Conservation (phyloP, 1,140 invertebrate genomes). For the Atta colombica region DNA sequence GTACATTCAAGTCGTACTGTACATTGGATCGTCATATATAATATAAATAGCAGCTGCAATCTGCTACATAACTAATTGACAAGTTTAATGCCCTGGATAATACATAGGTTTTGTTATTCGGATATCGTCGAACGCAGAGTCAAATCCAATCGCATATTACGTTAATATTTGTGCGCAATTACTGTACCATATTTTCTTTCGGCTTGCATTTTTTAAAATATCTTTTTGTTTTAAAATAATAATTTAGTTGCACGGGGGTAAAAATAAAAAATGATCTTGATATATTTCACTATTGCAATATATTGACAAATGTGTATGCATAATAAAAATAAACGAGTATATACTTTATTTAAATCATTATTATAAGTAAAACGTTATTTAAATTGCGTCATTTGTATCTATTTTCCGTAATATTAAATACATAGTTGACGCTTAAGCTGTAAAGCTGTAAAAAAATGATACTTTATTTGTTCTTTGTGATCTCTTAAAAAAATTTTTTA, state of each 20-base stretch:
- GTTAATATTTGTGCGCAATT: not conserved
- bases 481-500: too few relatives aligned
- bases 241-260: not conserved
- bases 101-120: slow-evolving; percentile 21
- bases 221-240: not conserved
- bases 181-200: not conserved
- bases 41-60: slow-evolving; percentile 18
- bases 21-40: not conserved
- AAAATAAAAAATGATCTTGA: not conserved
- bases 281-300: not conserved
- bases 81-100: slow-evolving; percentile 44
- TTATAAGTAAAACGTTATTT: not conserved
- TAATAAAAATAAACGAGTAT: not conserved
- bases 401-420: not conserved
- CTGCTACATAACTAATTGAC: slow-evolving; percentile 25
- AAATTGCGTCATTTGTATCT: not conserved
- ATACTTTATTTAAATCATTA: not conserved
- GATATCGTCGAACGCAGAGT: not conserved
- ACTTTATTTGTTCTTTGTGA: too few relatives aligned
- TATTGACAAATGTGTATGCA: not conserved
- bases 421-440: too few relatives aligned
- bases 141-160: not conserved
- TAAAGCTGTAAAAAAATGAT: too few relatives aligned
- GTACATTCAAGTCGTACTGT: slow-evolving; percentile 11
- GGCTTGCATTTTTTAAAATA: not conserved